Evolutionary conservation across 2,113 vertebrate species (phyloP), one percentile per base, ranked within the genome.

Genomic region (Pelmatolapia mariae): DNA sequence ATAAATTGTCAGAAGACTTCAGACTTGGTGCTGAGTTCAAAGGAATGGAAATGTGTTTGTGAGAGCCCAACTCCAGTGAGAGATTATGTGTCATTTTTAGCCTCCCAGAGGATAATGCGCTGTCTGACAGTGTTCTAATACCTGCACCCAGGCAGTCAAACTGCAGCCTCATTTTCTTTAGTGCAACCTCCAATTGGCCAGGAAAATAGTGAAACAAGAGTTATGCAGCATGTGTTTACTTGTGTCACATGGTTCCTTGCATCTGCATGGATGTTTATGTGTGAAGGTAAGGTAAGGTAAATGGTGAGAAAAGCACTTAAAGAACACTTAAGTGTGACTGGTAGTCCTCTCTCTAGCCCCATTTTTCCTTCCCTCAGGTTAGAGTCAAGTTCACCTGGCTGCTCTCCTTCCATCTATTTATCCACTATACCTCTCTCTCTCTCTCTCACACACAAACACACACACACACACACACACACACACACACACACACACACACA

Each of bases 11-110:
- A 92, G 87, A 84, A 87, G 80, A 84, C 83, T 82, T 90, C 89
- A 89, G 84, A 71, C 31, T 66, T 80, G 86, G 54, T 84, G 87
- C 76, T 19, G 53, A 87, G 89, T 94, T 94, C 92, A 94, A 95
- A 94, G 93, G 52, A 56, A 95, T 91, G 89, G 88, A 92, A 93
- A 94, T 93, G 89, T 86, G 84, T 91, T 91, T 87, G 87, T 89
- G 86, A 87, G 91, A 89, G 85, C 91, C 56, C 56, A 50, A 82
- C 86, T 87, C 93, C 87, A 43, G 29, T 22, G 92, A 89, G 92
- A 94, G 85, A 87, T 83, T 88, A 87, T 85, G 86, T 95, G 93
- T 95, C 93, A 91, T 91, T 91, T 89, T 89, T 83, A 89, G 53
- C 83, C 86, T 95, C 94, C 89, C 89, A 40, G 81, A 91, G 91